phyloP scores from a whole-genome alignment of 1,140 invertebrate genomes.

The Drosophila lowei region DNA sequence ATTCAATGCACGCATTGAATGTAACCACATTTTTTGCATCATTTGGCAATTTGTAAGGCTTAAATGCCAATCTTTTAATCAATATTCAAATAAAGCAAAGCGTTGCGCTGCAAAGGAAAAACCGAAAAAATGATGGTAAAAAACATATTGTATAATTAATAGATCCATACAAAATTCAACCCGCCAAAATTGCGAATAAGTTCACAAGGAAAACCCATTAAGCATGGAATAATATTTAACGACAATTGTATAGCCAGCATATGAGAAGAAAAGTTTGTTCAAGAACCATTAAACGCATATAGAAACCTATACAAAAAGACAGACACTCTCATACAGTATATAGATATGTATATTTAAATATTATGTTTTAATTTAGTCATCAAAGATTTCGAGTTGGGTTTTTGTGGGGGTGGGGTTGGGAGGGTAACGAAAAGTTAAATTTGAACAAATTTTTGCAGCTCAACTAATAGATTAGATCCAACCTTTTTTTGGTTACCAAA shows the following conservation, averaged over 20 bases:
- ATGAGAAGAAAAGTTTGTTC: constrained; percentile 25
- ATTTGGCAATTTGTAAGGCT: constrained; percentile 51
- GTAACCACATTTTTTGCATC: constrained; percentile 42
- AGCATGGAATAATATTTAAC: constrained; percentile 39
- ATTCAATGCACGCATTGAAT: constrained; percentile 33
- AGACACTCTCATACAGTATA: constrained; percentile 15
- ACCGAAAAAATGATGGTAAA: constrained; percentile 19
- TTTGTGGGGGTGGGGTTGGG: not conserved
- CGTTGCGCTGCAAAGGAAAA: constrained; percentile 4
- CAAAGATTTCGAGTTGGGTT: constrained; percentile 18
- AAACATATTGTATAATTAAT: constrained; percentile 56
- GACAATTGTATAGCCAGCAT: constrained; percentile 36
- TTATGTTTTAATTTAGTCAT: constrained; percentile 41
- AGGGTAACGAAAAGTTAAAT: not conserved
- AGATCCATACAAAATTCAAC: constrained; percentile 68
- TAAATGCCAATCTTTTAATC: constrained; percentile 48
- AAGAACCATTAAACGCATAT: constrained; percentile 29
- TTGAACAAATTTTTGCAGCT: constrained; percentile 11
- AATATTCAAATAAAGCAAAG: constrained; percentile 47
- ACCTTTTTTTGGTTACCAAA: constrained; percentile 28
- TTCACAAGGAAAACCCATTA: constrained; percentile 51
- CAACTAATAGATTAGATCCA: constrained; percentile 22
- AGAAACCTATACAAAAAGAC: constrained; percentile 21
- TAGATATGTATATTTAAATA: constrained; percentile 35
- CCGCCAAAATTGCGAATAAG: constrained; percentile 69